Evolutionary conservation across 2,113 vertebrate species (phyloP).

Genomic region (Stigmatopora argus): DNA sequence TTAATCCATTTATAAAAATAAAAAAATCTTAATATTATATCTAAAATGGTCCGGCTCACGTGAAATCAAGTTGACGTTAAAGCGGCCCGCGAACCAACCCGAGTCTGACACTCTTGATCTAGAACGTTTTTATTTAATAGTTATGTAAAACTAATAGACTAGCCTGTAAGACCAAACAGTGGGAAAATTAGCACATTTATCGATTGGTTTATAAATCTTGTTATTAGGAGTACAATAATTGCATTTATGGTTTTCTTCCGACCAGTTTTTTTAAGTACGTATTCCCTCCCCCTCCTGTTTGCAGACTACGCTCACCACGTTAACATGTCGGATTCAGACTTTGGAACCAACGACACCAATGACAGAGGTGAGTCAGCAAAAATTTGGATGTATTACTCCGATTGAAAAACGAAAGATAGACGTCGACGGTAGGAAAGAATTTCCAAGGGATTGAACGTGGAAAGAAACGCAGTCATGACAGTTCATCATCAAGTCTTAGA

Average conservation of each 20-base stretch:
- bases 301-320: conserved; percentile 82
- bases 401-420: neutral
- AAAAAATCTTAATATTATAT: too few species aligned
- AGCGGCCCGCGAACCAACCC: too few species aligned
- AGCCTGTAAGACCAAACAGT: neutral
- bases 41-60: too few species aligned
- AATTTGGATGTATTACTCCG: too few species aligned
- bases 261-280: neutral
- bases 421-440: neutral
- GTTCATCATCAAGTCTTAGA: too few species aligned
- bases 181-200: neutral
- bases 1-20: too few species aligned
- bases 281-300: conserved; percentile 2
- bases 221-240: neutral
- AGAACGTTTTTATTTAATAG: neutral
- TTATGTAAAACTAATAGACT: neutral
- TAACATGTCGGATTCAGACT: conserved; percentile 76
- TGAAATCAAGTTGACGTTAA: too few species aligned
- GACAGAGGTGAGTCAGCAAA: conserved; percentile 72
- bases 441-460: too few species aligned
- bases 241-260: conserved; percentile 2
- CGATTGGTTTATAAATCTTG: neutral
- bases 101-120: too few species aligned
- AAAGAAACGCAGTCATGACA: too few species aligned
- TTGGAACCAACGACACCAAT: conserved; percentile 81